Evolutionary conservation across 2,888 invertebrate species (phyloP), one percentile per base, ranked within the genome.

Genomic region (Trichacis sp.): DNA sequence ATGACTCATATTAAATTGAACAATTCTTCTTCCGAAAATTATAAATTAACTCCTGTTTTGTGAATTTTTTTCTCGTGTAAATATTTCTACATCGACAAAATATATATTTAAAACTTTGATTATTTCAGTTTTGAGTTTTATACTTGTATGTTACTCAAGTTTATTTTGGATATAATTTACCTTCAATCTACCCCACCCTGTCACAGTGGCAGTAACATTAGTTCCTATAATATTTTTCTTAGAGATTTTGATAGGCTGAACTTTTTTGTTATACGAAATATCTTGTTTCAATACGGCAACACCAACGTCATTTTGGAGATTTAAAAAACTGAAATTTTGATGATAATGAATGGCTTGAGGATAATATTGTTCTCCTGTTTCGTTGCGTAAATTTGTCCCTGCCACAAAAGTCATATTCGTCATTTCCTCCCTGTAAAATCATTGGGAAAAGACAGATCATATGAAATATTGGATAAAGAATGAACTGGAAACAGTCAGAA

Each of bases 161-260:
- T n/a, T n/a, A n/a, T n/a, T n/a, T n/a, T n/a, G n/a, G n/a, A n/a
- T n/a, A n/a, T n/a, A n/a, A n/a, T n/a, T 68, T 56, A 80, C 80
- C 58, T 0, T 20, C 1, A 60, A 60, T 17, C 60, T 69, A 57
- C 80, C 80, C 81, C 81, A 81, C 55, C 81, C 81, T 12, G 73
- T 68, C 11, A 81, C 58, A 1, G 55, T 30, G 2, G 69, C 77
- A 1, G 49, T 0, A 8, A 71, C 33, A 8, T 72, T 69, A 1
- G 49, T 60, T 1, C 62, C 54, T 1, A 40, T 52, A 15, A 67
- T 43, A 20, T 71, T 69, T 2, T 67, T 51, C 0, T 36, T 18
- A 1, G 74, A 73, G 12, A 81, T 51, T 17, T 14, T 4, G 29
- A 79, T 72, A 0, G 76, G 65, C 17, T 76, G 58, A 4, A 82